Conservation (phyloP, 1,140 invertebrate species). For the Drosophila watanabei region DNA sequence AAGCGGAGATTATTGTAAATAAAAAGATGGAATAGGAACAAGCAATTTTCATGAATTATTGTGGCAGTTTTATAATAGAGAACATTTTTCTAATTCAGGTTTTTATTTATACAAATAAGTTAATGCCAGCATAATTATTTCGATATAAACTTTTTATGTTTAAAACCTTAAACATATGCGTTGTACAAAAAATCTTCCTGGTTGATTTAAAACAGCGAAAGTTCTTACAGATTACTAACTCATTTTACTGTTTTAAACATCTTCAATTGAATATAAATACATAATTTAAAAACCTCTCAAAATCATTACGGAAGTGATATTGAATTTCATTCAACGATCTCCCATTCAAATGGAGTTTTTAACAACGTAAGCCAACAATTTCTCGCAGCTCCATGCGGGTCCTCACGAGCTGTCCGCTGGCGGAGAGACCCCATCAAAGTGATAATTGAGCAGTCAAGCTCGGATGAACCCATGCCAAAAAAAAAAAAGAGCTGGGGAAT, state of each 20-base stretch:
- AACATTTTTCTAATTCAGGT: background rate
- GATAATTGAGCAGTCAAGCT: conserved; percentile 79
- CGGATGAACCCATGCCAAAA: conserved; percentile 53
- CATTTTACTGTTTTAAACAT: background rate
- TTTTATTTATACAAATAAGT: too few species aligned
- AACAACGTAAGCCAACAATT: conserved; percentile 19
- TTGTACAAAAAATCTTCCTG: too few species aligned
- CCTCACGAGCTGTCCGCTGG: conserved; percentile 9
- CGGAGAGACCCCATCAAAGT: conserved; percentile 34
- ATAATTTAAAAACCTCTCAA: too few species aligned
- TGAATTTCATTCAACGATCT: background rate
- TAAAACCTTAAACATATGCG: too few species aligned
- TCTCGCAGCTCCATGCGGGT: conserved; percentile 21
- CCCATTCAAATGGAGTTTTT: conserved; percentile 1
- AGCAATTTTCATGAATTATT: background rate
- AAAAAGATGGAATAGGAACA: conserved; percentile 3
- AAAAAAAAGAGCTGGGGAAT: conserved; percentile 12
- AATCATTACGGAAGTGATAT: background rate
- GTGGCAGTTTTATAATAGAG: background rate
- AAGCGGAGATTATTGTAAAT: conserved; percentile 3
- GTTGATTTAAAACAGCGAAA: too few species aligned
- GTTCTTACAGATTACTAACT: too few species aligned
- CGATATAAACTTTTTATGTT: too few species aligned
- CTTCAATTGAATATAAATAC: background rate
- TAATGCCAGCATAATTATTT: too few species aligned